Conservation (phyloP, 2,113 vertebrate species). For the Pseudorasbora parva region DNA sequence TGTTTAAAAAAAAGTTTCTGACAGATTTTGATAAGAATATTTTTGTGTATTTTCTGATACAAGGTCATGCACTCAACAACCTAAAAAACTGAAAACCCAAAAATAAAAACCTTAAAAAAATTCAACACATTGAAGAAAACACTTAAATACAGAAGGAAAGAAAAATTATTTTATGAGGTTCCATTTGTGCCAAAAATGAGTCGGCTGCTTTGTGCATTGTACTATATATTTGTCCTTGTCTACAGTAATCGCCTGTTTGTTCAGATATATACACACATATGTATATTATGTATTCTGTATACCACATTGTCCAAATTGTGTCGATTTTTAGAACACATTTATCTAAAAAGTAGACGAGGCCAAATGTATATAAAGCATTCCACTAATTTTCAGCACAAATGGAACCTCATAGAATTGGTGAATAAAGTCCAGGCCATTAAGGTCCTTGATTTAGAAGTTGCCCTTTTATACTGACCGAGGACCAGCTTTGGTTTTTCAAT, state of each 20-base stretch:
- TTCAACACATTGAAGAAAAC: neutral
- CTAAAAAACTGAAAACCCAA: neutral
- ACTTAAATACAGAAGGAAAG: slow-evolving; percentile 37
- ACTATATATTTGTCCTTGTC: too few species aligned
- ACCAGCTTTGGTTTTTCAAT: neutral
- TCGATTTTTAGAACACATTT: too few species aligned
- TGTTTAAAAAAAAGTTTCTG: slow-evolving; percentile 1
- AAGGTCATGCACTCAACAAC: neutral
- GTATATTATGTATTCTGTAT: too few species aligned
- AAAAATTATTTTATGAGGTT: neutral
- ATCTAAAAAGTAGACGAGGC: too few species aligned
- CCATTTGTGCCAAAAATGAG: too few species aligned
- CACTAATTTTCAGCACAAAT: too few species aligned
- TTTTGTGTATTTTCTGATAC: slow-evolving; percentile 11
- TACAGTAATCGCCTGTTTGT: too few species aligned
- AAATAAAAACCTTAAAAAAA: neutral
- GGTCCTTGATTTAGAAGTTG: neutral
- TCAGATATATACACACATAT: too few species aligned
- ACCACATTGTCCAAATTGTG: too few species aligned
- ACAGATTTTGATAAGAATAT: neutral
- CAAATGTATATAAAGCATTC: too few species aligned
- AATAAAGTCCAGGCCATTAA: slow-evolving; percentile 23
- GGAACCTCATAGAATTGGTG: neutral
- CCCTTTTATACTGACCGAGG: slow-evolving; percentile 18
- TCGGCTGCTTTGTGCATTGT: too few species aligned